Percentiles rank a stretch among this genome's conserved stretches.
Evolutionary conservation across 2,113 vertebrate species (phyloP).

Genomic region (Muscicapa adusta): DNA sequence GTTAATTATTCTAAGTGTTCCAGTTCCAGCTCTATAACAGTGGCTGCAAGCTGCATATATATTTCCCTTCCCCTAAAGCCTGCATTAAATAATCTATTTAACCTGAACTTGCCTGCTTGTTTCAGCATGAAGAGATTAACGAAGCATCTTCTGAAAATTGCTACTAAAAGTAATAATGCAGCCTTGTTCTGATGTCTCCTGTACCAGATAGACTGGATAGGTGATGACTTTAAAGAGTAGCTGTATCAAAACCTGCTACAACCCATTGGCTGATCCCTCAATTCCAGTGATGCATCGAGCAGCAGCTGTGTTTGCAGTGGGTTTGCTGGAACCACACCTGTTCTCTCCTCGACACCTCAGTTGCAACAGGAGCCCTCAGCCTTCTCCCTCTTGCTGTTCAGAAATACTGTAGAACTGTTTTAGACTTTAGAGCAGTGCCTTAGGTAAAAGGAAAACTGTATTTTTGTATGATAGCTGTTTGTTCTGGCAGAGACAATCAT

Average conservation of each 20-base stretch:
- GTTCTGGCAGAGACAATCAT: conserved; percentile 87
- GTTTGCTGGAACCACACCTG: neutral
- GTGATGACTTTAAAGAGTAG: neutral
- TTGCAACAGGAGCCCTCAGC: neutral
- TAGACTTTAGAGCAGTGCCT: conserved; percentile 84
- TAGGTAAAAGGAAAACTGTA: conserved; percentile 74
- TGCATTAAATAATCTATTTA: neutral
- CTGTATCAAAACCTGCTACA: neutral
- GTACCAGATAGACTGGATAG: neutral
- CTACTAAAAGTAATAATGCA: neutral
- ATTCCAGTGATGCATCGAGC: neutral
- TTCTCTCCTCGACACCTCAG: neutral
- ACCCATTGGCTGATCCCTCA: too few relatives aligned
- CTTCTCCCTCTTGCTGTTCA: conserved; percentile 17
- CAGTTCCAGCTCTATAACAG: neutral
- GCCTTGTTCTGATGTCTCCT: neutral
- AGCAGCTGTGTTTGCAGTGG: neutral
- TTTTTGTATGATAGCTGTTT: conserved; percentile 77
- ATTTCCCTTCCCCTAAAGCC: neutral
- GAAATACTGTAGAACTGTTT: conserved; percentile 45
- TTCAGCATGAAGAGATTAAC: conserved; percentile 35
- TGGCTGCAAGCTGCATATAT: neutral
- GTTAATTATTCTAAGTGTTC: conserved; percentile 36
- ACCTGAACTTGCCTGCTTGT: conserved; percentile 4
- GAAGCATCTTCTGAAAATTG: neutral